Percentiles rank a stretch among this genome's conserved stretches.
Evolutionary conservation across 2,113 vertebrate species (phyloP).

Genomic region (Semnopithecus entellus): DNA sequence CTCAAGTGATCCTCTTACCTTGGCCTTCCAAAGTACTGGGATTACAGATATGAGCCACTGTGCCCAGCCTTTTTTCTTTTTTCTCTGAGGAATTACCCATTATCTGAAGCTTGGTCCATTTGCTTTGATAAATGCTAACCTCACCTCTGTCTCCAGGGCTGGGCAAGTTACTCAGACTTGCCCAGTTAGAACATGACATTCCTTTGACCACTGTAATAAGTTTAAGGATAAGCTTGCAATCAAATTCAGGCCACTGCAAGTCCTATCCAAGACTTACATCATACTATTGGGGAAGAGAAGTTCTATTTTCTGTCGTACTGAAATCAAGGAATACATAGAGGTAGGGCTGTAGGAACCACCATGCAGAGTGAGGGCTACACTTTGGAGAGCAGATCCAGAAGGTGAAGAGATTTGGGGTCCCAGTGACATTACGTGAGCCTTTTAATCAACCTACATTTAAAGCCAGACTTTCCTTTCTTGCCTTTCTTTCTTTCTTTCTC

Average conservation of each 20-base stretch:
- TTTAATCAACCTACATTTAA: background rate
- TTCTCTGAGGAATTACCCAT: background rate
- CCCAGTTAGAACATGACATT: background rate
- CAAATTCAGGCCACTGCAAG: background rate
- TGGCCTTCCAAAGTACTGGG: background rate
- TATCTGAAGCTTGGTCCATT: background rate
- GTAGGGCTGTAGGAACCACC: background rate
- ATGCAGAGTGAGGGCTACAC: background rate
- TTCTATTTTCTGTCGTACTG: background rate
- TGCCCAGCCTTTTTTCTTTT: background rate
- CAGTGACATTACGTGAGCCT: background rate
- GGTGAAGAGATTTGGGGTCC: background rate
- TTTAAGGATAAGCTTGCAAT: background rate
- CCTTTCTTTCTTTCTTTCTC: too few relatives aligned
- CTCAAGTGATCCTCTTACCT: background rate
- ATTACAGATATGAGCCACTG: background rate
- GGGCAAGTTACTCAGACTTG: background rate
- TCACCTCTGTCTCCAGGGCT: background rate
- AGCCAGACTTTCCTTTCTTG: background rate
- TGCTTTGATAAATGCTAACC: background rate
- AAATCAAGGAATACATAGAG: background rate
- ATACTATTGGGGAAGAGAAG: background rate
- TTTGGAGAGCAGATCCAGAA: background rate
- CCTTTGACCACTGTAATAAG: background rate
- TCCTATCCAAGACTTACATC: background rate